These are phyloP conservation scores for Endotricha flammealis DNA, from an alignment of 2,888 invertebrate species.

Conservation along the genomic window DNA sequence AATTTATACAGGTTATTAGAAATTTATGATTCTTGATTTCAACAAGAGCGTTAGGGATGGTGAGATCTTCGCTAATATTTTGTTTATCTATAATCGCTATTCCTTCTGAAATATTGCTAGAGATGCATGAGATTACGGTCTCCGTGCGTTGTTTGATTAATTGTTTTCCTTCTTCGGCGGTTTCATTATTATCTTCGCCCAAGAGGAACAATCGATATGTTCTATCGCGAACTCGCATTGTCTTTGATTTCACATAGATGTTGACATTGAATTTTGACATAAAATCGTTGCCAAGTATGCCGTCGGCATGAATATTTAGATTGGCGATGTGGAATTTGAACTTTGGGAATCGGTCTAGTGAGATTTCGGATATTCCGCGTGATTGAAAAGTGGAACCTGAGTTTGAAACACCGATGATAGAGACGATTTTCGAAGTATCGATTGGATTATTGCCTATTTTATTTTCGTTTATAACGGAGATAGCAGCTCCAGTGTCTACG, in stretches of 20 bases:
- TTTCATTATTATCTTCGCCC: neutral
- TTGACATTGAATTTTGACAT: slow-evolving; percentile 13
- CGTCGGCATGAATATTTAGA: slow-evolving; percentile 15
- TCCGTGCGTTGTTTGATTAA: slow-evolving; percentile 1
- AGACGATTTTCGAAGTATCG: slow-evolving; percentile 22
- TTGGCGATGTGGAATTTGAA: slow-evolving; percentile 14
- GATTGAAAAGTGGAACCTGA: slow-evolving; percentile 17
- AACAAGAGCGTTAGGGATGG: no score
- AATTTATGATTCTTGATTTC: neutral
- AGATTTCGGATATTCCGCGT: slow-evolving; percentile 15
- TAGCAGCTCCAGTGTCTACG: slow-evolving; percentile 25
- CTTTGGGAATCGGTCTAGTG: slow-evolving; percentile 11
- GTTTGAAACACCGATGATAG: slow-evolving; percentile 27
- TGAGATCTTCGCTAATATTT: neutral
- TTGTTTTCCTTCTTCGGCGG: neutral
- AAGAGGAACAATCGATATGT: slow-evolving; percentile 3
- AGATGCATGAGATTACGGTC: slow-evolving; percentile 5
- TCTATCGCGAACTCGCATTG: slow-evolving; percentile 5
- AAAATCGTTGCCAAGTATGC: slow-evolving; percentile 16
- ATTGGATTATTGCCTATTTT: slow-evolving; percentile 18
- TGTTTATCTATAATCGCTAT: neutral
- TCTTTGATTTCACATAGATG: slow-evolving; percentile 9
- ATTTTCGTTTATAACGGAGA: slow-evolving; percentile 21
- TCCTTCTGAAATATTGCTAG: neutral
- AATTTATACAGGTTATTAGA: neutral